phyloP scores from a whole-genome alignment of 2,797 vertebrate species.

The Eulemur albifrons region DNA sequence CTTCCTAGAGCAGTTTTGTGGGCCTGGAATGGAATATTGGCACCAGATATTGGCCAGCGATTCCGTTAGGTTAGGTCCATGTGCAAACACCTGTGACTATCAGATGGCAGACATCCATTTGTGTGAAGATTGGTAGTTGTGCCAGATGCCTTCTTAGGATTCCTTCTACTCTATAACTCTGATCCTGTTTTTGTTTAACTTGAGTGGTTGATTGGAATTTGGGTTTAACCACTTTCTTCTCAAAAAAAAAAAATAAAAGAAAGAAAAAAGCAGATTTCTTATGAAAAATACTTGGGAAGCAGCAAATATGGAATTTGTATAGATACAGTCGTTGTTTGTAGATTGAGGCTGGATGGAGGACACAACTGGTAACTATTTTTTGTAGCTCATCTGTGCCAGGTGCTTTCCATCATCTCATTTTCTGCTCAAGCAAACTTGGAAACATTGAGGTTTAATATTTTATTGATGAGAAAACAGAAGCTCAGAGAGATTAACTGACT shows the following conservation, averaged over 20 bases:
- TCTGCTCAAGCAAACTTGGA: neutral
- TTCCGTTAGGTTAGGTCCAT: neutral
- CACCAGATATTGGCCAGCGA: neutral
- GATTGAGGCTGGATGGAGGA: neutral
- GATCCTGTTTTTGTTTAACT: neutral
- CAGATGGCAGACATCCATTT: neutral
- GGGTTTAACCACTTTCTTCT: neutral
- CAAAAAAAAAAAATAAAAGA: too few species aligned
- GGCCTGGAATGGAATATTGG: neutral
- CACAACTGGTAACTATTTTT: neutral
- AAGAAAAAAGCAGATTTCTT: neutral
- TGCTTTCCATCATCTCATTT: neutral
- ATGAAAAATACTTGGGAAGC: neutral
- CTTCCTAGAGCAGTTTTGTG: neutral
- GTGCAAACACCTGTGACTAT: neutral
- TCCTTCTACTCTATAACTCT: neutral
- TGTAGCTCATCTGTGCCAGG: neutral
- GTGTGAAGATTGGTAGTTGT: neutral
- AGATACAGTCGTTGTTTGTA: neutral
- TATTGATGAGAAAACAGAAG: neutral
- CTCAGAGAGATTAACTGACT: neutral
- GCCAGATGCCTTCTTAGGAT: neutral
- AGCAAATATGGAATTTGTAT: neutral
- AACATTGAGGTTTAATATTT: neutral
- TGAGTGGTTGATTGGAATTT: neutral